Evolutionary conservation across 2,888 invertebrate genomes (phyloP).

Genomic region (Hydrotaea diabolus): DNA sequence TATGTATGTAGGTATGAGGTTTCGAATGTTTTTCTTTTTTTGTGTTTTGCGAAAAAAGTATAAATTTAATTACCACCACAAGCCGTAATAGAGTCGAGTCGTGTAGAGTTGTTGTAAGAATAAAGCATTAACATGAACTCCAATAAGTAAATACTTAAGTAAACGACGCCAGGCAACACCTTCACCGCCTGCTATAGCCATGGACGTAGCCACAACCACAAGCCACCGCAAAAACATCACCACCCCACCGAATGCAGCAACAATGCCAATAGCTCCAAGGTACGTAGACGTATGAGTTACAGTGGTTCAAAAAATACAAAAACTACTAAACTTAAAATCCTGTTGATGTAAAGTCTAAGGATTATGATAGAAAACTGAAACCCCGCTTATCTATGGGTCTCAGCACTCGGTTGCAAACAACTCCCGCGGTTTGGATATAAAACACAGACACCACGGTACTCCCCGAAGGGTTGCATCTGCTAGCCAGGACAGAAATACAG

Average conservation of each 20-base stretch:
- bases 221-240: not conserved
- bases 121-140: conserved; percentile 45
- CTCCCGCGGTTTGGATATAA: too few species aligned
- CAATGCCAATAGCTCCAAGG: too few species aligned
- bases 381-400: too few species aligned
- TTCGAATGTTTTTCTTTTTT: conserved; percentile 21
- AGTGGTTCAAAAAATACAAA: too few species aligned
- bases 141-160: conserved; percentile 53
- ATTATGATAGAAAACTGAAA: too few species aligned
- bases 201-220: not conserved
- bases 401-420: too few species aligned
- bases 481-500: too few species aligned
- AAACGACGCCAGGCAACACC: conserved; percentile 53
- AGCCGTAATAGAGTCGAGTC: not conserved
- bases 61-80: conserved; percentile 63
- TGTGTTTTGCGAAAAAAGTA: conserved; percentile 51
- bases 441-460: too few species aligned
- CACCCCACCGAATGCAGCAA: not conserved
- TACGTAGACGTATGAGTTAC: too few species aligned
- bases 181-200: conserved; percentile 12
- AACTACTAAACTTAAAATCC: too few species aligned
- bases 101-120: not conserved
- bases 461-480: too few species aligned
- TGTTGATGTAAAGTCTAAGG: too few species aligned
- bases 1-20: not conserved